Base-by-base conservation (phyloP, 2,888 invertebrate genomes). In the Agrenia bidenticulata region DNA sequence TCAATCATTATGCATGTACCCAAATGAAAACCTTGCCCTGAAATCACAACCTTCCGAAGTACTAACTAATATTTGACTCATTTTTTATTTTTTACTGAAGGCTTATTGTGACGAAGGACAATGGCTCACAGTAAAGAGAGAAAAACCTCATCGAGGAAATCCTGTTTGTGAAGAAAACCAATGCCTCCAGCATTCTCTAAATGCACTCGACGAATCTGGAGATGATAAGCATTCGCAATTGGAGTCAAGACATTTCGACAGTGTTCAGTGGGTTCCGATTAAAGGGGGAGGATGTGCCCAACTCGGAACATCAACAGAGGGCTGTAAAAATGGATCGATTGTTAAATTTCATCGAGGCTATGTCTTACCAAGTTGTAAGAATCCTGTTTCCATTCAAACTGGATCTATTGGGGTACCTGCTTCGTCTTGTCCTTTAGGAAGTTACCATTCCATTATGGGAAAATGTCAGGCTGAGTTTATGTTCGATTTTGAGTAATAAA, bases 401-500 rank as follows among this genome's bases (percentile, higher is more conserved):
- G 64, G 63, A 17, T 62, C 66, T 9, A 63, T 67, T 24, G 68
- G 66, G 9, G 68, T 71, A 23, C 50, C 53, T 5, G 42, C 67
- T 1, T 41, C 54, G 2, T n/a, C 24, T 19, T 68, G 68, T 39
- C 68, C 62, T 7, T 15, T 62, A 0, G 68, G 68, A 7, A 61
- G 62, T 32, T 64, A 56, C 42, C 58, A 57, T 9, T 58, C 59
- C 15, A 71, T 71, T 7, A 62, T 66, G 55, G 68, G 68, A 39
- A 54, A 56, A 23, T 71, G 71, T 32, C 66, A 66, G 26, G 67
- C 68, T 4, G 50, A 32, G 2, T 71, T 71, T 56, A 62, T 64
- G 1, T 71, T 71, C 58, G 68, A 66, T 60, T 68, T 64, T 51
- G 55, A 66, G 45, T 64, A 64, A 67, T 15, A 39, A 39, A n/a